Percentiles rank a stretch among this genome's conserved stretches.
Conservation (phyloP, 2,888 invertebrate species). For the Candidula unifasciata region DNA sequence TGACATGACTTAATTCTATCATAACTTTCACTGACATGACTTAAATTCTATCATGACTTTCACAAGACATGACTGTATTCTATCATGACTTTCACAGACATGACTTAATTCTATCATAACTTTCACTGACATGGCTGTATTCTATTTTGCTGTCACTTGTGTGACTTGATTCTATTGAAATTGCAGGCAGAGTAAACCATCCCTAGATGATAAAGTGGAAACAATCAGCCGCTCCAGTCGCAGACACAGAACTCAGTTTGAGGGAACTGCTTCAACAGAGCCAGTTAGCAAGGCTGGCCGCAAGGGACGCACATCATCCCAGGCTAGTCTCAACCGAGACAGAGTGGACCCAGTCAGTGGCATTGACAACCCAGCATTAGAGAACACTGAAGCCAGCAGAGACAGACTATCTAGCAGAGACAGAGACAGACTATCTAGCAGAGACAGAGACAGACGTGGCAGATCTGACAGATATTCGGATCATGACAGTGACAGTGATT, state of each 20-base stretch:
- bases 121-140: no score
- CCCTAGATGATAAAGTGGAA: constrained; percentile 34
- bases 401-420: constrained; percentile 18
- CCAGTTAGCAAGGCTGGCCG: neutral
- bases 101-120: no score
- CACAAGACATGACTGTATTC: no score
- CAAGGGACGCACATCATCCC: constrained; percentile 14
- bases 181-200: constrained; percentile 4
- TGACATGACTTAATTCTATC: no score
- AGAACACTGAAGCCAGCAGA: neutral
- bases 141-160: neutral
- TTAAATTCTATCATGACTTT: no score
- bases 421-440: neutral
- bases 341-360: constrained; percentile 27
- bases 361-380: constrained; percentile 2
- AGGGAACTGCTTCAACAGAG: neutral
- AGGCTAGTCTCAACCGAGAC: constrained; percentile 27
- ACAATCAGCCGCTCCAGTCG: neutral
- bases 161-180: neutral
- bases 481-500: constrained; percentile 3
- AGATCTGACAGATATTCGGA: neutral
- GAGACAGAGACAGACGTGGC: neutral
- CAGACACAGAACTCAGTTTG: neutral
- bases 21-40: no score
- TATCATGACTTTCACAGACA: no score